Percentiles rank a stretch among this genome's conserved stretches.
Evolutionary conservation across 2,888 invertebrate species (phyloP).

Genomic region (Rhogogaster chlorosoma): DNA sequence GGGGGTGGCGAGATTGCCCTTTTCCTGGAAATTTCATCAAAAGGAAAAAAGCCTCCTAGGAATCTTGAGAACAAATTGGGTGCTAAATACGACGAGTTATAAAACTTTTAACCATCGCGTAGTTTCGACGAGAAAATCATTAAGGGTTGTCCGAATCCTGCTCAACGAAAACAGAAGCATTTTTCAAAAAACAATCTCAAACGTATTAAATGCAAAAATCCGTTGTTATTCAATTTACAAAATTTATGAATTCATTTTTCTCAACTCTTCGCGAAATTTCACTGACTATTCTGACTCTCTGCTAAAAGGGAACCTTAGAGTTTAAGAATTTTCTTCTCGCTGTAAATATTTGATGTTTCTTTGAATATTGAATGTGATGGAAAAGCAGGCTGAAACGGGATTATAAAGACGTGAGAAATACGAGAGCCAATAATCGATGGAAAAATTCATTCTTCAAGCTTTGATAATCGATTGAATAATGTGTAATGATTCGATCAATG

Average conservation of each 20-base stretch:
- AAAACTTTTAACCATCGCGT: neutral
- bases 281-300: neutral
- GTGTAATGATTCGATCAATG: slow-evolving; percentile 3
- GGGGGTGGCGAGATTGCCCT: slow-evolving; percentile 27
- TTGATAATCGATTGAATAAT: neutral
- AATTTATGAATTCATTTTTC: neutral
- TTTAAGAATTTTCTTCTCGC: neutral
- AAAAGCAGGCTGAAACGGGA: neutral
- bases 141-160: neutral
- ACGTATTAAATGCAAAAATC: neutral
- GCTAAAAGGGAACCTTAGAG: too few species aligned
- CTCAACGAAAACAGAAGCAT: neutral
- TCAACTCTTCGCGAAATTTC: neutral
- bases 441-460: neutral
- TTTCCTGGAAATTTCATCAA: slow-evolving; percentile 22
- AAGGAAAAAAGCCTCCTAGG: slow-evolving; percentile 2
- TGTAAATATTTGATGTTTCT: neutral
- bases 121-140: neutral
- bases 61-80: slow-evolving; percentile 22
- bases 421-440: neutral
- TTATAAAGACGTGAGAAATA: neutral
- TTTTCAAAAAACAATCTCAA: neutral
- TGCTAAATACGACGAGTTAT: neutral
- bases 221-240: neutral
- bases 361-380: neutral